These are phyloP conservation scores for Psettodes erumei DNA, from an alignment of 2,113 vertebrate species.

Conservation along the genomic window DNA sequence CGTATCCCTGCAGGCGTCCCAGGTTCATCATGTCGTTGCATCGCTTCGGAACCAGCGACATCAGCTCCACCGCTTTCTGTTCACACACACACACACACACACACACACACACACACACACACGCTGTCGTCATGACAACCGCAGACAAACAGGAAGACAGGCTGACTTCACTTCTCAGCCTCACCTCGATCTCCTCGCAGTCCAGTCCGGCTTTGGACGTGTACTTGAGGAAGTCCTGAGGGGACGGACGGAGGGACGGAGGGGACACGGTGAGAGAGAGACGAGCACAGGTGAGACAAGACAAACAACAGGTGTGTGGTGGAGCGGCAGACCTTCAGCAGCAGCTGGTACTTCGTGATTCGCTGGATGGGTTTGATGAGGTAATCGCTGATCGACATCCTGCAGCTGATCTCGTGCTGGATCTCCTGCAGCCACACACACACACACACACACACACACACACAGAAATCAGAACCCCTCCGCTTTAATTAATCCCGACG, in stretches of 20 bases:
- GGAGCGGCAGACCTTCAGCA: slow-evolving; percentile 89
- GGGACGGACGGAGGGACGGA: too few species aligned
- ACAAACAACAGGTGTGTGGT: neutral
- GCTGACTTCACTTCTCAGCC: neutral
- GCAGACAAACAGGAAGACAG: neutral
- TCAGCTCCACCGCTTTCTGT: slow-evolving; percentile 91
- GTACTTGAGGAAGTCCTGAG: slow-evolving; percentile 96
- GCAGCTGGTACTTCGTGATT: slow-evolving; percentile 98
- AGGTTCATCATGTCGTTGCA: slow-evolving; percentile 99
- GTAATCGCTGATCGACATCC: slow-evolving; percentile 95
- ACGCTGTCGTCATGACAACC: slow-evolving; percentile 2
- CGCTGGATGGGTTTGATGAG: slow-evolving; percentile 99
- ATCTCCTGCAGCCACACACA: slow-evolving; percentile 85
- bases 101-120: slow-evolving; percentile 20
- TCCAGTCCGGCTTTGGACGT: slow-evolving; percentile 95
- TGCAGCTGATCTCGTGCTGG: slow-evolving; percentile 94
- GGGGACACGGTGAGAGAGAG: neutral
- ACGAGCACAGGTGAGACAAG: neutral
- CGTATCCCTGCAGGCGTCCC: slow-evolving; percentile 96
- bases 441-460: too few species aligned
- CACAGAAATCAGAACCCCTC: too few species aligned
- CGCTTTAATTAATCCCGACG: too few species aligned
- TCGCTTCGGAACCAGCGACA: slow-evolving; percentile 97
- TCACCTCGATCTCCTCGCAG: slow-evolving; percentile 93
- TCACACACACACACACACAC: slow-evolving; percentile 1